These are phyloP conservation scores for Chrosomus eos DNA, from an alignment of 2,797 vertebrate species.

Conservation along the genomic window DNA sequence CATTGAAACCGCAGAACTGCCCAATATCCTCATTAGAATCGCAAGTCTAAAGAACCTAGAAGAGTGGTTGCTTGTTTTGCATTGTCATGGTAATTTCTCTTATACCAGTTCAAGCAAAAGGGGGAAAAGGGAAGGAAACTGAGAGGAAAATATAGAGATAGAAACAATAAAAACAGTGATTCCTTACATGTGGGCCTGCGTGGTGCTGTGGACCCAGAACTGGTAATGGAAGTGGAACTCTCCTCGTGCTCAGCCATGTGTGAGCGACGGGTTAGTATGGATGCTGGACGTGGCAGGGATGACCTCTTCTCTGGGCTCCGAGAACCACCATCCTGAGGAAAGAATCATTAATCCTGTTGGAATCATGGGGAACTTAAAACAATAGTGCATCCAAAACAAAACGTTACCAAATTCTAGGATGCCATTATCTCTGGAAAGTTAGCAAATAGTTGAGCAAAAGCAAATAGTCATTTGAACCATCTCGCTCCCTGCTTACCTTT, in stretches of 20 bases:
- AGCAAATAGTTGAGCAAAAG: not conserved
- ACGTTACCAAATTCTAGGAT: not conserved
- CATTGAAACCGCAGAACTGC: not conserved
- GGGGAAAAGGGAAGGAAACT: not conserved
- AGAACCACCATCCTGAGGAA: slow-evolving; percentile 86
- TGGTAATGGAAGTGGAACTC: slow-evolving; percentile 88
- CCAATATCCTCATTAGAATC: not conserved
- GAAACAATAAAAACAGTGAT: not conserved
- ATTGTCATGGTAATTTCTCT: not conserved
- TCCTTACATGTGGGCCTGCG: slow-evolving; percentile 91
- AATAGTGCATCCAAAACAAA: too few species aligned
- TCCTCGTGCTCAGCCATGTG: slow-evolving; percentile 85
- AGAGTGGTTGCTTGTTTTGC: not conserved
- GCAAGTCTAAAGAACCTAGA: not conserved
- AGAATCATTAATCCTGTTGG: slow-evolving; percentile 1
- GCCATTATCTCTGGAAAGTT: not conserved
- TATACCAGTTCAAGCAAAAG: not conserved
- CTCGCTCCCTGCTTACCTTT: slow-evolving; percentile 68
- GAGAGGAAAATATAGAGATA: not conserved
- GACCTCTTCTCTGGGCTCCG: slow-evolving; percentile 93
- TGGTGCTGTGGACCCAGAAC: slow-evolving; percentile 82
- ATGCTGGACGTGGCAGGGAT: slow-evolving; percentile 88
- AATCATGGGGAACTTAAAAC: not conserved
- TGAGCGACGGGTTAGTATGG: slow-evolving; percentile 86
- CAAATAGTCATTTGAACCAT: not conserved